These are phyloP conservation scores for Dascillus cervinus DNA, from an alignment of 2,888 invertebrate genomes.

Conservation along the genomic window DNA sequence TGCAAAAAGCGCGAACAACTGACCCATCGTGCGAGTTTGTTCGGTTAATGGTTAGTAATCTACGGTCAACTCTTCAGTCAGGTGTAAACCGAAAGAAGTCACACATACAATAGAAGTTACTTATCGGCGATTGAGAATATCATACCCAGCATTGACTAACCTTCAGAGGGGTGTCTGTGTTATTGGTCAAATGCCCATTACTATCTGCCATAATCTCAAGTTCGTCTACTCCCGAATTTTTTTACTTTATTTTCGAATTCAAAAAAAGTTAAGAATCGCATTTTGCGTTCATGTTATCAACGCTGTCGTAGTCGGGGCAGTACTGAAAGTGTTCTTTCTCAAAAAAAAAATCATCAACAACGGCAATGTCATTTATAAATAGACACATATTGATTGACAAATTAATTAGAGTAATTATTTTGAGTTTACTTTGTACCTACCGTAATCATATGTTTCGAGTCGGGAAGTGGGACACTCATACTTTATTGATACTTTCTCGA, in stretches of 20 bases:
- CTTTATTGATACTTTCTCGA: too few species aligned
- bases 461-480: too few species aligned
- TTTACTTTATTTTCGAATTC: conserved; percentile 1
- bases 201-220: conserved; percentile 34
- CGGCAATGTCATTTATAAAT: too few species aligned
- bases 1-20: conserved; percentile 11
- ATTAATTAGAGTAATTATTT: conserved; percentile 29
- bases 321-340: too few species aligned
- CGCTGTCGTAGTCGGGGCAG: too few species aligned
- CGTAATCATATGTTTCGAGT: too few species aligned
- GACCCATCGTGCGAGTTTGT: conserved; percentile 17
- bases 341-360: too few species aligned
- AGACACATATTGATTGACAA: conserved; percentile 29
- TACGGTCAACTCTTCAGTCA: too few species aligned
- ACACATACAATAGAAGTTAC: conserved; percentile 25
- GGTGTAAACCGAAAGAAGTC: conserved; percentile 8
- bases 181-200: conserved; percentile 31
- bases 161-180: conserved; percentile 29
- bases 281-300: too few species aligned
- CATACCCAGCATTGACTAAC: conserved; percentile 29
- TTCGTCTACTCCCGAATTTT: conserved; percentile 27
- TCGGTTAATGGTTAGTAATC: neutral
- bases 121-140: conserved; percentile 28
- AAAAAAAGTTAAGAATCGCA: too few species aligned
- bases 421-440: too few species aligned